Base-by-base conservation (phyloP, 2,888 invertebrate species). In the Prionchulus punctatus region DNA sequence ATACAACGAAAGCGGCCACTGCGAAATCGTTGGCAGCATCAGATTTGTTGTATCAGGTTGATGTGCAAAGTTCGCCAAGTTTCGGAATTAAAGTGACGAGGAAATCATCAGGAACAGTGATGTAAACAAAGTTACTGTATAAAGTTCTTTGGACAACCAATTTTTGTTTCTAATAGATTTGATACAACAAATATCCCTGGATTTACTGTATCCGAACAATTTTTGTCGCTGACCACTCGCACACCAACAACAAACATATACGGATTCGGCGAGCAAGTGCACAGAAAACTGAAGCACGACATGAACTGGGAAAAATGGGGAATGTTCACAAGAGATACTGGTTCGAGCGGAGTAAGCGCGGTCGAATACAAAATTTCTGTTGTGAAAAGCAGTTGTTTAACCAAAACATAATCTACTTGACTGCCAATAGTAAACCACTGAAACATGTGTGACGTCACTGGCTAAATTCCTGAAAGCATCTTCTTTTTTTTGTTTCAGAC, bases 211-310 rank as follows among this genome's bases (percentile, higher is more conserved):
- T 12, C 64, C 23, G 62, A 63, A 51, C 68, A 69, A 60, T 68
- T 64, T 53, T 56, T 67, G 23, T 67, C 68, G 58, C 26, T 69
- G 42, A 63, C 66, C 2, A 63, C 64, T 18, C 55, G 60, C 2
- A 60, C 68, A n/a, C 57, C 63, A 28, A 63, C 65, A 25, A 57
- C 52, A 36, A 51, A 64, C 45, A 43, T 69, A 21, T 69, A 69
- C 57, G 70, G 70, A 1, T 64, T 70, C 53, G 70, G 70, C 1
- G 70, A 70, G 53, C 68, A 70, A 56, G 64, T 65, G 43, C 70
- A 70, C 55, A 36, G 59, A 47, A 54, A 57, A 18, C 63, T 68
- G 26, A 57, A 58, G 2, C 68, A 67, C 50, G 63, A 69, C 59
- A 65, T 69, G 66, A 61, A 61, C 56, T 68, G 66, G 65, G 62